phyloP scores from a whole-genome alignment of 92 coral and sea anemone genomes.

The Desmophyllum pertusum region DNA sequence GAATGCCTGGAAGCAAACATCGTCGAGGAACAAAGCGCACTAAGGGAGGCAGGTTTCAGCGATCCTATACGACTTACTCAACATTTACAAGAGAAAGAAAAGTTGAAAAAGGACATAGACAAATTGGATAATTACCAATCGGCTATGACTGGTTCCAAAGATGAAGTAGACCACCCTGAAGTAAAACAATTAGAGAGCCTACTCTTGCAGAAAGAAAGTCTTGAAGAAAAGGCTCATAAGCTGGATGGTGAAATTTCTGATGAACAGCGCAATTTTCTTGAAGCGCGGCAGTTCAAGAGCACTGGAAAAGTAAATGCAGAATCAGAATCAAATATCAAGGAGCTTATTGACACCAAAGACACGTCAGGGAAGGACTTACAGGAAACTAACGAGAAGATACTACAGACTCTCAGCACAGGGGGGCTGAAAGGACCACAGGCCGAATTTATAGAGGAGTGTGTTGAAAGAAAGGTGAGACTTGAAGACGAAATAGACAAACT shows the following conservation, averaged over 20 bases:
- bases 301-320: slow-evolving; percentile 40
- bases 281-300: slow-evolving; percentile 57
- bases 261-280: slow-evolving; percentile 63
- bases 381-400: slow-evolving; percentile 31
- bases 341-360: slow-evolving; percentile 30
- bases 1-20: slow-evolving; percentile 46
- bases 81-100: slow-evolving; percentile 42
- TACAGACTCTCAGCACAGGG: slow-evolving; percentile 23
- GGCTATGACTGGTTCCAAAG: background rate
- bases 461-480: slow-evolving; percentile 45
- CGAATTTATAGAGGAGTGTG: slow-evolving; percentile 39
- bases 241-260: slow-evolving; percentile 49
- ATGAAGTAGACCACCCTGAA: slow-evolving; percentile 16
- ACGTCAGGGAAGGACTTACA: slow-evolving; percentile 30
- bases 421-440: slow-evolving; percentile 34
- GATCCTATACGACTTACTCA: slow-evolving; percentile 20
- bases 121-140: background rate
- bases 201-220: slow-evolving; percentile 29
- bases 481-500: slow-evolving; percentile 48
- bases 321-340: slow-evolving; percentile 33
- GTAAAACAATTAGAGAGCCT: slow-evolving; percentile 33
- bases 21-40: background rate
- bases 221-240: slow-evolving; percentile 8
- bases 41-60: slow-evolving; percentile 20
- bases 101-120: slow-evolving; percentile 5